Base-by-base conservation (phyloP, 2,113 vertebrate species). In the Ptychochromis oligacanthus region DNA sequence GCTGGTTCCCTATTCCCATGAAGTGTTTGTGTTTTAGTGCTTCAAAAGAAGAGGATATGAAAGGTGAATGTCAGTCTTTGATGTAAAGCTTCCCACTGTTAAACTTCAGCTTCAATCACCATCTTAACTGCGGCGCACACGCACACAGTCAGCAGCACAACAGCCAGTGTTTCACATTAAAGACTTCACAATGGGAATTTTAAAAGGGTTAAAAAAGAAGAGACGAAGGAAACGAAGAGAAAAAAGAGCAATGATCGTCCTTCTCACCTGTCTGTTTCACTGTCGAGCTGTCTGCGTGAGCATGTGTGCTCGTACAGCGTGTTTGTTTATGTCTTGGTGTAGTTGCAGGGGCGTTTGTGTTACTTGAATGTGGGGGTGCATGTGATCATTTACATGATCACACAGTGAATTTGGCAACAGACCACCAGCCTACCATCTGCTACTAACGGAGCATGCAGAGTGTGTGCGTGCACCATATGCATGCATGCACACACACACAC, bases 1-100 rank as follows among this genome's bases (percentile, higher is more conserved):
- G 90, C 86, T 22, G 76, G 70, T 40, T 90, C 79, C 70, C 38
- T 75, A 81, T 88, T 89, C 80, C 57, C 79, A 67, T 78, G 77
- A 82, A 82, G 82, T 79, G 75, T 80, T 61, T 85, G 84, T 81
- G 80, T 89, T 72, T 80, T 52, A 61, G 54, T 75, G 70, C 90
- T 91, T 94, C 91, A 92, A 93, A 90, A 91, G 93, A 46, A 76
- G 77, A 82, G 70, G 74, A 90, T 88, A 84, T 92, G 86, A 93
- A 93, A 93, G 90, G 93, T 93, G 89, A 93, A 93, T 88, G 92
- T 93, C 92, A 90, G 78, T 84, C 92, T 94, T 93, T 94, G 92
- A 94, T 93, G 90, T 89, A 85, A 91, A 90, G 90, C 90, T 88
- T 93, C 92, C 93, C 90, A 89, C 92, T 93, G 92, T 84, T 93